Base-by-base conservation (phyloP, 2,888 invertebrate species). In the Phyto melanocephala region DNA sequence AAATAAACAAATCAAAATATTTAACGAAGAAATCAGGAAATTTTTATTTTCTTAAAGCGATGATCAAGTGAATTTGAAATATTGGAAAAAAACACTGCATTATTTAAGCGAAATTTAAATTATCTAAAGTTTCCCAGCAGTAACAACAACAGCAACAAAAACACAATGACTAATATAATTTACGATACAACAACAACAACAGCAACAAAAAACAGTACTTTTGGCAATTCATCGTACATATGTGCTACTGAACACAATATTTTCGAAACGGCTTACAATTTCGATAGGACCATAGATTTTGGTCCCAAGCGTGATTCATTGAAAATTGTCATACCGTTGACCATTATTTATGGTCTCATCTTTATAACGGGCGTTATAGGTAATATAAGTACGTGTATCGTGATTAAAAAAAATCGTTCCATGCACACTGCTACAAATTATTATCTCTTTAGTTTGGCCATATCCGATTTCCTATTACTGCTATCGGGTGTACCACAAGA, bases 341-440 rank as follows among this genome's bases (percentile, higher is more conserved):
- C 95, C 1, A 91, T 95, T n/a, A 92, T 95, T 76, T 97, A 97
- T 90, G 91, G 93, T 0, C 85, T 95, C n/a, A 96, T 97, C 86
- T 95, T 97, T 87, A 88, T 96, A 10, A 95, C 94, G 6, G 97
- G 97, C 2, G 91, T 96, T 2, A 91, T 96, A 24, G 97, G 97
- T 1, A 97, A 97, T 89, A 92, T 95, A 50, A 94, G 95, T 87
- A 97, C 97, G 1, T 97, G 97, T 88, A 92, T 96, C 77, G 97
- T 97, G 20, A 97, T 97, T 84, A 93, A 94, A 20, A 93, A 94
- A 83, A 96, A 96, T 90, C 94, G 94, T 86, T 95, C 95, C 84
- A 95, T 97, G 95, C 96, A 96, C 87, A 95, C 95, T 17, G 95
- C 95, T 2, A 95, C 95, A 8, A 95, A 95, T 87, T 95, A 95